Evolutionary conservation across 1,140 invertebrate species (phyloP), one percentile per base, ranked within the genome.

Genomic region (Megathymus violae): DNA sequence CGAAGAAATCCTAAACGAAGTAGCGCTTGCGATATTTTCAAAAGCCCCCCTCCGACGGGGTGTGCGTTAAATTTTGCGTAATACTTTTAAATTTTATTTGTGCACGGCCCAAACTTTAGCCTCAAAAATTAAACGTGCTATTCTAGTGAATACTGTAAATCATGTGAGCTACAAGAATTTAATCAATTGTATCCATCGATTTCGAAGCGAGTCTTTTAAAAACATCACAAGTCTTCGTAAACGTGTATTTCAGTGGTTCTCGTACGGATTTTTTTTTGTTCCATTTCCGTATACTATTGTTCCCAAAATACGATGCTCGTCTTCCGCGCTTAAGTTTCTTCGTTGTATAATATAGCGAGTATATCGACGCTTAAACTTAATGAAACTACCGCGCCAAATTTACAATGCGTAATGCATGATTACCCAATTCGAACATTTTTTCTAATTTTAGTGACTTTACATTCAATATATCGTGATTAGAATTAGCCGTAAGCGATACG

Each of bases 21-120:
- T 5, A 67, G 51, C 61, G 58, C 78, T 78, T 80, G 81, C 77
- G 81, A 84, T 76, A 70, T 85, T 82, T 79, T 76, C 68, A 76
- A 78, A 75, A 74, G 64, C 67, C 58, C 70, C 61, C 41, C 2
- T 2, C 19, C 60, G 51, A 62, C 56, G 15, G 31, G 17, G 52
- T 80, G 82, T 84, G 82, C 81, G 76, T 75, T 64, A 40, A 52
- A 71, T 64, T 62, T 68, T 62, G 27, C 62, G 40, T 5, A 43
- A 43, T 43, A 22, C 25, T 65, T 64, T 67, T 74, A 67, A 71
- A 59, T 54, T 63, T 60, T n/a, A n/a, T 46, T 71, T 69, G 74
- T 76, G 75, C 69, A 67, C 63, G 52, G 63, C 51, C 51, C 27
- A 62, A 71, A n/a, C n/a, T 36, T 54, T 44, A 66, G 65, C 60